Base-by-base conservation (phyloP, 2,888 invertebrate genomes). In the Protodeltote pygarga region DNA sequence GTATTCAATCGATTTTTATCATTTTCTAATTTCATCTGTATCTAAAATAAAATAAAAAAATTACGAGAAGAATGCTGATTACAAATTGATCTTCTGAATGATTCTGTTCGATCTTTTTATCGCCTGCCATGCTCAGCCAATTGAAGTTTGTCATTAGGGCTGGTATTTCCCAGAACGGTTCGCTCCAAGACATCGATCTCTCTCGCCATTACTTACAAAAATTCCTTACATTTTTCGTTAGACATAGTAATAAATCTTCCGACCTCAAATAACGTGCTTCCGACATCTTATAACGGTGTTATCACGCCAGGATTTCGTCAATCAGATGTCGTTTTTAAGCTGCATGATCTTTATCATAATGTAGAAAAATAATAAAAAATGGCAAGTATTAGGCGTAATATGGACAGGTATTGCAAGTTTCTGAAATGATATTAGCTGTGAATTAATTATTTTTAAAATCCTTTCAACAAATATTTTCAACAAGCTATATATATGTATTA, bases 81-180 rank as follows among this genome's bases (percentile, higher is more conserved):
- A n/a, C n/a, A n/a, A n/a, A n/a, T 34, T 2, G 3, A 6, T 27
- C 28, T 41, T 53, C 31, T 40, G 31, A 23, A 8, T 1, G 1
- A 4, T 5, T 1, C n/a, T 21, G 1, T 27, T 0, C 2, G 17
- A 1, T 35, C n/a, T 2, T 4, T 1, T 17, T 46, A 45, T 23
- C 55, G 17, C 31, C 21, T 39, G 34, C 29, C 38, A 55, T 34
- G 21, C 23, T 5, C 8, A 35, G 5, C 27, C 42, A 42, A 20
- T 54, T 49, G 34, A 63, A 40, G 23, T 24, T 32, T 28, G 34
- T 25, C 27, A 40, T 47, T 52, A 44, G 25, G 14, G 27, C 28
- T 31, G 34, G 27, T 35, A 40, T 58, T 61, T 55, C 32, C 45
- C 32, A 34, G 10, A 49, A 52, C 61, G 31, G 10, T 16, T 47